Conservation (phyloP, 1,140 invertebrate species). For the Heliconius nattereri region DNA sequence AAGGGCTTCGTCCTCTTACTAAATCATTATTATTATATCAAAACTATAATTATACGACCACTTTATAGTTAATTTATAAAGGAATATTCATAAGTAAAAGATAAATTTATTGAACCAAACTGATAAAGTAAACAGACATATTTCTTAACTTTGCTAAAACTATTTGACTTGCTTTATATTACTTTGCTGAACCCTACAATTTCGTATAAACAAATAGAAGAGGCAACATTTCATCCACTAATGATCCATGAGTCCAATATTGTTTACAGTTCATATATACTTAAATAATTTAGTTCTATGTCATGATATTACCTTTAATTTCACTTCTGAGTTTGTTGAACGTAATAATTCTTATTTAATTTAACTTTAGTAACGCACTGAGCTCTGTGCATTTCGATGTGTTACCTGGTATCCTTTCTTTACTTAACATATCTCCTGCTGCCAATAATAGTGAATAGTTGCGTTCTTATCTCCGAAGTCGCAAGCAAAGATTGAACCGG, state of each 20-base stretch:
- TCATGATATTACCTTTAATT: background rate
- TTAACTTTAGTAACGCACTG: no score
- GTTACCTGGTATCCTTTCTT: no score
- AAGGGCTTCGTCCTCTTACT: no score
- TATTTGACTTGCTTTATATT: background rate
- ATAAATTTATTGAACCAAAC: background rate
- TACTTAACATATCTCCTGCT: no score
- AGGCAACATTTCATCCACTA: background rate
- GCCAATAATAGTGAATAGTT: no score
- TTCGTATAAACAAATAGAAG: slow-evolving; percentile 1
- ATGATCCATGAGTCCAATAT: background rate
- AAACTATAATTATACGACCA: background rate
- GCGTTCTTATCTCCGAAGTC: no score
- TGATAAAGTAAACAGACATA: slow-evolving; percentile 1
- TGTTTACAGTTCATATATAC: background rate
- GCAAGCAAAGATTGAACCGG: no score
- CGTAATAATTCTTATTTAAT: background rate
- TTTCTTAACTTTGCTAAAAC: background rate
- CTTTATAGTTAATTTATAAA: slow-evolving; percentile 3
- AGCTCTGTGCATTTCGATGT: no score
- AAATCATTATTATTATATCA: background rate
- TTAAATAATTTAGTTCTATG: background rate
- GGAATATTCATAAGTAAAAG: slow-evolving; percentile 6
- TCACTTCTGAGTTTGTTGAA: background rate
- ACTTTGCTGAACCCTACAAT: background rate